Percentiles rank a stretch among this genome's conserved stretches.
Evolutionary conservation across 1,140 invertebrate species (phyloP).

Genomic region (Zaprionus ghesquierei): DNA sequence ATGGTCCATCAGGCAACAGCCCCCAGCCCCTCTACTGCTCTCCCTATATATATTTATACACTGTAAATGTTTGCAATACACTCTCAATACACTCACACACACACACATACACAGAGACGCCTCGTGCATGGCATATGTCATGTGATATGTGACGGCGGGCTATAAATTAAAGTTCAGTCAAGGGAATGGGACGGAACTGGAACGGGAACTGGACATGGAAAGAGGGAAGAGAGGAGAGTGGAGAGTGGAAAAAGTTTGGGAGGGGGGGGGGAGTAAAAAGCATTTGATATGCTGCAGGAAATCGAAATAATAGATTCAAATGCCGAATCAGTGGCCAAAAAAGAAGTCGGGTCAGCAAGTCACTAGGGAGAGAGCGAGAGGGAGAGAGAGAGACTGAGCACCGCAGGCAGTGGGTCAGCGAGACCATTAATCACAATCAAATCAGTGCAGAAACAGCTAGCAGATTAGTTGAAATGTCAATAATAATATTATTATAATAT

Average conservation of each 20-base stretch:
- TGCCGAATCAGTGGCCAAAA: slow-evolving; percentile 12
- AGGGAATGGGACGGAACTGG: slow-evolving; percentile 17
- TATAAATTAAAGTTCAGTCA: slow-evolving; percentile 67
- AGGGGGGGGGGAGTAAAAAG: slow-evolving; percentile 1
- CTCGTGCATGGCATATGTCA: slow-evolving; percentile 42
- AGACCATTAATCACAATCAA: slow-evolving; percentile 73
- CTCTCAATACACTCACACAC: slow-evolving; percentile 4
- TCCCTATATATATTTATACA: slow-evolving; percentile 2
- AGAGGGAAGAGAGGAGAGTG: not conserved
- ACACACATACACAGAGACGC: slow-evolving; percentile 19
- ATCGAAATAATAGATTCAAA: slow-evolving; percentile 59
- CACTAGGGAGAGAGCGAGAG: not conserved
- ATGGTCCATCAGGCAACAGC: not conserved
- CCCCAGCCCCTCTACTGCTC: not conserved
- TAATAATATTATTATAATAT: slow-evolving; percentile 21
- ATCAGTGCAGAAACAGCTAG: slow-evolving; percentile 62
- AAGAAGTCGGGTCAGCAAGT: not conserved
- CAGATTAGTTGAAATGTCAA: slow-evolving; percentile 62
- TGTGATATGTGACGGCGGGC: slow-evolving; percentile 45
- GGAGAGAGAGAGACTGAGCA: not conserved
- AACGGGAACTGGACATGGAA: not conserved
- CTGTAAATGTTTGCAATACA: slow-evolving; percentile 6
- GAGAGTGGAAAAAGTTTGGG: not conserved
- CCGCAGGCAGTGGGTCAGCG: slow-evolving; percentile 28
- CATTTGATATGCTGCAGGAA: slow-evolving; percentile 46